Evolutionary conservation across 2,113 vertebrate genomes (phyloP).

Genomic region (Hemibagrus wyckioides): DNA sequence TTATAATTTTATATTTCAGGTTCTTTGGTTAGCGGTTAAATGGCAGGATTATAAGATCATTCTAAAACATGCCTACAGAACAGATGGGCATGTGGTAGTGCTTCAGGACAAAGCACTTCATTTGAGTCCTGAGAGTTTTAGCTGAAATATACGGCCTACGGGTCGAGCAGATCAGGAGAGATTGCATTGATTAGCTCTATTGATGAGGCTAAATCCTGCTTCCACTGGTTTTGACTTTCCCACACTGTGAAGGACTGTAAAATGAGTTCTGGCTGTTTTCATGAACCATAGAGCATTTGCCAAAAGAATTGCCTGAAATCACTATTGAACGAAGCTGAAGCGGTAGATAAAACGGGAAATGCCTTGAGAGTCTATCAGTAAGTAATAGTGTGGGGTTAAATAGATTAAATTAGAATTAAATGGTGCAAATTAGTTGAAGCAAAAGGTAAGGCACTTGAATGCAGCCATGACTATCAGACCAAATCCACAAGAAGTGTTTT

Average conservation of each 20-base stretch:
- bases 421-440: not conserved
- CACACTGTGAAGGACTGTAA: constrained; percentile 31
- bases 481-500: not conserved
- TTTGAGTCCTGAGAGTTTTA: not conserved
- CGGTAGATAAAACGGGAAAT: not conserved
- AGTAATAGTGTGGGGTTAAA: not conserved
- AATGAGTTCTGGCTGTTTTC: constrained; percentile 14
- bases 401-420: not conserved
- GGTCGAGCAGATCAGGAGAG: constrained; percentile 3
- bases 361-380: not conserved
- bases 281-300: constrained; percentile 23
- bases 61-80: not conserved
- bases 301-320: not conserved
- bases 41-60: not conserved
- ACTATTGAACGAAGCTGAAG: not conserved
- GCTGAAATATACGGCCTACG: constrained; percentile 15
- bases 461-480: not conserved
- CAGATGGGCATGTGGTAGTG: not conserved
- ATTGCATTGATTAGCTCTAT: constrained; percentile 34
- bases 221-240: constrained; percentile 23
- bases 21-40: not conserved
- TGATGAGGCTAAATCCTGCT: constrained; percentile 34
- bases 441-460: not conserved
- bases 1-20: not conserved
- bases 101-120: not conserved